A percentile compares a stretch with the other conserved stretches of the same genome.
Evolutionary conservation across 1,140 invertebrate genomes (phyloP).

Genomic region (Drosophila orosa): DNA sequence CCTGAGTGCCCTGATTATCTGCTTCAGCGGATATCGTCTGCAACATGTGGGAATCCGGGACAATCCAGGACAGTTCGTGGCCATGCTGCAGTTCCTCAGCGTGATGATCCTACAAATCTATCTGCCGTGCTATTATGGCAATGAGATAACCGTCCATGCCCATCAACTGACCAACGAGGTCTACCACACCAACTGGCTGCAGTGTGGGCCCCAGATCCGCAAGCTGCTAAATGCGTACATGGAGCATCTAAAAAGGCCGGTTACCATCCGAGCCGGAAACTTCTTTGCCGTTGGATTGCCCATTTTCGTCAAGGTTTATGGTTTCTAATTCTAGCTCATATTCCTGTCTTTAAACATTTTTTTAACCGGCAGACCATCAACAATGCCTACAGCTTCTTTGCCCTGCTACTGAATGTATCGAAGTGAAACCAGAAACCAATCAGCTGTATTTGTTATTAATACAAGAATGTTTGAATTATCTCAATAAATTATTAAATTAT

Average conservation of each 20-base stretch:
- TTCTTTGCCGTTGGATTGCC: conserved; percentile 76
- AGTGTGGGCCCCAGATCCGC: conserved; percentile 32
- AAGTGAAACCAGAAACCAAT: conserved; percentile 25
- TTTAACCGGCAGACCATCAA: conserved; percentile 63
- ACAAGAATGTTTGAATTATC: neutral
- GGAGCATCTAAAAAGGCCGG: conserved; percentile 70
- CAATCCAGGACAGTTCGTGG: conserved; percentile 69
- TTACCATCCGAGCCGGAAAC: conserved; percentile 58
- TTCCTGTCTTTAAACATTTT: neutral
- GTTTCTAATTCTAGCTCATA: no score
- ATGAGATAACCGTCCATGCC: conserved; percentile 70
- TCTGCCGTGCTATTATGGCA: conserved; percentile 74
- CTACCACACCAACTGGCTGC: conserved; percentile 70
- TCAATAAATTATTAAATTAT: neutral
- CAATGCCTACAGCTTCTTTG: conserved; percentile 78
- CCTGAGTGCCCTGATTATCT: conserved; percentile 78
- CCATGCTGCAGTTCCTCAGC: conserved; percentile 75
- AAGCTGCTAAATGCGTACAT: conserved; percentile 67
- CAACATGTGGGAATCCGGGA: conserved; percentile 55
- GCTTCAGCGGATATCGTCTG: conserved; percentile 74
- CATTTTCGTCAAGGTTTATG: conserved; percentile 69
- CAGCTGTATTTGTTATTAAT: neutral
- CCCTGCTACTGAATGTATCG: conserved; percentile 67
- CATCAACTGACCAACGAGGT: conserved; percentile 62
- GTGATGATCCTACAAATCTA: conserved; percentile 77